phyloP scores from a whole-genome alignment of 2,888 invertebrate genomes.

The Xylota sylvarum region DNA sequence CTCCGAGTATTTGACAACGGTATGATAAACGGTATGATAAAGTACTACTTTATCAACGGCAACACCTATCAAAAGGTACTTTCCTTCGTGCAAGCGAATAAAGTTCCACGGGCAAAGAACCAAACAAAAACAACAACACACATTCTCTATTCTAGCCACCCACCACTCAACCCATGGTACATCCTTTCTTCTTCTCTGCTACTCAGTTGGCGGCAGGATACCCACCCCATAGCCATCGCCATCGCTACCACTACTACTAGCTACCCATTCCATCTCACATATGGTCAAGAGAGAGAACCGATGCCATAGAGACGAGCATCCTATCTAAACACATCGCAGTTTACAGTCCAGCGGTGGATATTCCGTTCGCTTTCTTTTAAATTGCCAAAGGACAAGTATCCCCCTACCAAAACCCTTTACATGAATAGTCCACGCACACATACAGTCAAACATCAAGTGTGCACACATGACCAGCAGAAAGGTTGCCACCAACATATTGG shows the following conservation, averaged over 20 bases:
- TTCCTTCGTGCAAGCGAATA: conserved; percentile 4
- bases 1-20: too few species aligned
- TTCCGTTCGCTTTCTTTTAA: conserved; percentile 74
- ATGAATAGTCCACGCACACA: conserved; percentile 25
- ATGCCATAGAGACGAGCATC: conserved; percentile 37
- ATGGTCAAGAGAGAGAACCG: conserved; percentile 63
- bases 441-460: conserved; percentile 56
- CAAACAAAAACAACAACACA: conserved; percentile 39
- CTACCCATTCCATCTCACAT: conserved; percentile 26
- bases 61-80: conserved; percentile 19
- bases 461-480: conserved; percentile 62
- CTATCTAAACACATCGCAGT: conserved; percentile 73
- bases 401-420: conserved; percentile 49
- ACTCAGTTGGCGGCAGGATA: conserved; percentile 36
- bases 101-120: conserved; percentile 10
- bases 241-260: conserved; percentile 6
- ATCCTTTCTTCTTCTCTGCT: conserved; percentile 42
- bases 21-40: too few species aligned
- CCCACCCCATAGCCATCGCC: neutral
- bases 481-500: conserved; percentile 55
- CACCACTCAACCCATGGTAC: conserved; percentile 14
- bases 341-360: conserved; percentile 67
- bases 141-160: conserved; percentile 10
- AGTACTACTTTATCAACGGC: neutral
- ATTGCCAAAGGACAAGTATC: conserved; percentile 76